Conservation (phyloP, 2,888 invertebrate species). For the Morinoia aosen region DNA sequence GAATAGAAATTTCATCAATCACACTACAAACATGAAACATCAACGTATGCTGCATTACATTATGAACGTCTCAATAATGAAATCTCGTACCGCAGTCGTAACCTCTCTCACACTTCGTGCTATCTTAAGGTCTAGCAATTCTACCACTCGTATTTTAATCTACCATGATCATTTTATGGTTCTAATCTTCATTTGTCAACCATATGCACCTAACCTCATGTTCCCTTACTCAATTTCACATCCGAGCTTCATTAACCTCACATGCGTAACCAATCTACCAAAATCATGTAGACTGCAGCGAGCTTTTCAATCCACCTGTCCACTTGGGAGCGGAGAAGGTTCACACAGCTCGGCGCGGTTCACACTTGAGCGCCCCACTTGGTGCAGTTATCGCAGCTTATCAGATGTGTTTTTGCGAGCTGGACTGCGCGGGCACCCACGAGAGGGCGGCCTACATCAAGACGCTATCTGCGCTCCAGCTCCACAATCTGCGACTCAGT, state of each 20-base stretch:
- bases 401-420: background rate
- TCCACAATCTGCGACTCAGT: constrained; percentile 11
- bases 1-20: no score
- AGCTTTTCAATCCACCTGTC: background rate
- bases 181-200: no score
- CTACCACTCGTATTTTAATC: no score
- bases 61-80: no score
- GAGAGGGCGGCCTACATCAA: constrained; percentile 2
- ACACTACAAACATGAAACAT: no score
- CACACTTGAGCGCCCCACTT: background rate
- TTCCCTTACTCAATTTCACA: no score
- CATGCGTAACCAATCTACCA: background rate
- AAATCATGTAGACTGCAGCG: background rate
- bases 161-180: no score
- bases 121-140: no score
- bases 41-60: no score
- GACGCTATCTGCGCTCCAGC: background rate
- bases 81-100: no score
- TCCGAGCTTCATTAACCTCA: background rate
- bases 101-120: no score
- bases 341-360: background rate
- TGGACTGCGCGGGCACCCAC: background rate
- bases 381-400: background rate
- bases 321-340: background rate
- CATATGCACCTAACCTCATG: no score